Conservation (phyloP, 2,888 invertebrate species). For the Rotaria sp. region DNA sequence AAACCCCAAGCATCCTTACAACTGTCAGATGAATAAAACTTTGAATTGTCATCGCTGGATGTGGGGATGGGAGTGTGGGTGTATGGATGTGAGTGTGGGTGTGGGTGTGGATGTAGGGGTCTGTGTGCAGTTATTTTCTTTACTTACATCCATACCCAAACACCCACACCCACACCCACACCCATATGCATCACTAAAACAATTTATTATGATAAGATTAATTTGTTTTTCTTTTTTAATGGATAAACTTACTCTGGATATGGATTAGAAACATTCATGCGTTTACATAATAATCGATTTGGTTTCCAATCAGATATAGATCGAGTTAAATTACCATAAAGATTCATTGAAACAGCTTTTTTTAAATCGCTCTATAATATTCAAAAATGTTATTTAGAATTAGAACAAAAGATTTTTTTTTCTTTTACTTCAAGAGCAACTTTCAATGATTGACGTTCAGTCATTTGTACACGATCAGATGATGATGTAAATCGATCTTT, state of each 20-base stretch:
- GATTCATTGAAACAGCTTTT: conserved; percentile 22
- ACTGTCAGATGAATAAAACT: too few species aligned
- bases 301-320: conserved; percentile 69
- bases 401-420: background rate
- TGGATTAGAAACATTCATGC: conserved; percentile 87
- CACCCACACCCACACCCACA: too few species aligned
- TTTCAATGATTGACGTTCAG: background rate
- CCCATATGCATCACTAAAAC: background rate
- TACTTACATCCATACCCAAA: too few species aligned
- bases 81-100: too few species aligned
- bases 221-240: background rate
- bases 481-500: conserved; percentile 15
- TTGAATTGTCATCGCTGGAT: too few species aligned
- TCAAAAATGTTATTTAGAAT: background rate
- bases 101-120: too few species aligned
- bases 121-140: too few species aligned
- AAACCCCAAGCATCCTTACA: too few species aligned
- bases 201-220: background rate
- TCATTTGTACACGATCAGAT: background rate
- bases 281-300: conserved; percentile 71
- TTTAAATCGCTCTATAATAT: background rate
- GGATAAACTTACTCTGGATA: conserved; percentile 61
- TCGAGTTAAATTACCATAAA: conserved; percentile 33
- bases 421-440: background rate
- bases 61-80: too few species aligned